Base-by-base conservation (phyloP, 2,797 vertebrate species). In the Pangasius mekongensis region DNA sequence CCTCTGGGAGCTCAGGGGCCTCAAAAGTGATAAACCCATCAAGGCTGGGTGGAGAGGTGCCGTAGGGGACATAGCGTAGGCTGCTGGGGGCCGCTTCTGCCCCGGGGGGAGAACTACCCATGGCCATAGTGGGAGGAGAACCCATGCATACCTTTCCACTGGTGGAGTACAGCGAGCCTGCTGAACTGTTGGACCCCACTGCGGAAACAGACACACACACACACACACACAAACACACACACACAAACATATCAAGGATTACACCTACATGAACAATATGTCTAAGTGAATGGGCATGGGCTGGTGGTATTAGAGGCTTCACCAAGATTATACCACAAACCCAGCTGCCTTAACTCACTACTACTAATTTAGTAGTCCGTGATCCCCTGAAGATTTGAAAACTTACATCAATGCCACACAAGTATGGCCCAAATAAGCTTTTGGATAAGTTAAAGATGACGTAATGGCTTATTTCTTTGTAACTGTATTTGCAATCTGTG, bases 1-100 rank as follows among this genome's bases (percentile, higher is more conserved):
- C 98, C 91, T 99, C 98, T 0, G 98, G 98, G 89, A 99, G 96
- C 94, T 99, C 98, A 0, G 98, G 98, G 73, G 98, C 98, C 94
- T 99, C 98, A 33, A 99, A 99, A 54, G 97, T 98, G 94, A 99
- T 97, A 92, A 99, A 98, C 14, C 98, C 98, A 83, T 99, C 98
- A 87, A 99, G 93, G 94, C 97, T 99, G 67, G 98, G 98, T 54
- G 98, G 98, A 0, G 98, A 99, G 69, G 97, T 97, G 86, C 98
- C 97, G n/a, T 99, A 99, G 60, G 98, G 97, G 93, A 98, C 95
- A 11, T 98, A 98, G 89, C 97, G 98, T 91, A 99, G 96, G 90
- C 97, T 97, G 92, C 97, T 97, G 0, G 98, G 97, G 66, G 96
- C 96, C 0, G 94, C 97, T 85, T 99, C 98, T 0, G 94, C 95